Percentiles rank a stretch among this genome's conserved stretches.
Conservation (phyloP, 2,113 vertebrate species). For the Ageneiosus marmoratus region DNA sequence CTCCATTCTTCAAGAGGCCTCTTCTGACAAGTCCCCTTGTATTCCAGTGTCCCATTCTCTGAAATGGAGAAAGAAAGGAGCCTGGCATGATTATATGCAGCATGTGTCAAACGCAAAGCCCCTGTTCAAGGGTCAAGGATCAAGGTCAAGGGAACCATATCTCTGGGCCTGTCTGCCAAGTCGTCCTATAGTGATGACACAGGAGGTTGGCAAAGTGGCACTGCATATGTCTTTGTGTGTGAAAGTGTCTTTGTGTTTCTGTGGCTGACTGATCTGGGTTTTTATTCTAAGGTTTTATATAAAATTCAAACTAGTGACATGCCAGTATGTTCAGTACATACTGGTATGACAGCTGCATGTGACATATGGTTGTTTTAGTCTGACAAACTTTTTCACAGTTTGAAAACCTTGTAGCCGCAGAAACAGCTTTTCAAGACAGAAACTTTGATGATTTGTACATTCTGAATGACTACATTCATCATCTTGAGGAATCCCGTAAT, state of each 20-base stretch:
- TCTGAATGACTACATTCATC: neutral
- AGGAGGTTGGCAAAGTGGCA: conserved; percentile 16
- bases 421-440: neutral
- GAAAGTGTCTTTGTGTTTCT: conserved; percentile 29
- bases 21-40: conserved; percentile 44
- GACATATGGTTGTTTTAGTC: neutral
- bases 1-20: conserved; percentile 52
- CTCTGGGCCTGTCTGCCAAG: conserved; percentile 26
- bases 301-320: neutral
- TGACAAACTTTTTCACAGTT: neutral
- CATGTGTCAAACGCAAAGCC: conserved; percentile 31
- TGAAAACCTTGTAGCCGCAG: neutral
- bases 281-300: neutral
- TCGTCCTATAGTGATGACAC: conserved; percentile 4
- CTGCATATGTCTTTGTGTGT: neutral
- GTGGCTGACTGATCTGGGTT: neutral
- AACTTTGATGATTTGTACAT: neutral
- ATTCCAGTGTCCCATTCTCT: conserved; percentile 8
- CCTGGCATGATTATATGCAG: conserved; percentile 29
- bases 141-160: conserved; percentile 4
- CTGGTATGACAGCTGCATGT: neutral
- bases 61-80: conserved; percentile 18
- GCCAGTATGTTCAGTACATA: neutral
- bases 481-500: neutral
- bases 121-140: conserved; percentile 22